Percentiles rank a stretch among this genome's conserved stretches.
Conservation (phyloP, 2,797 vertebrate genomes). For the Kryptolebias ocellatus region DNA sequence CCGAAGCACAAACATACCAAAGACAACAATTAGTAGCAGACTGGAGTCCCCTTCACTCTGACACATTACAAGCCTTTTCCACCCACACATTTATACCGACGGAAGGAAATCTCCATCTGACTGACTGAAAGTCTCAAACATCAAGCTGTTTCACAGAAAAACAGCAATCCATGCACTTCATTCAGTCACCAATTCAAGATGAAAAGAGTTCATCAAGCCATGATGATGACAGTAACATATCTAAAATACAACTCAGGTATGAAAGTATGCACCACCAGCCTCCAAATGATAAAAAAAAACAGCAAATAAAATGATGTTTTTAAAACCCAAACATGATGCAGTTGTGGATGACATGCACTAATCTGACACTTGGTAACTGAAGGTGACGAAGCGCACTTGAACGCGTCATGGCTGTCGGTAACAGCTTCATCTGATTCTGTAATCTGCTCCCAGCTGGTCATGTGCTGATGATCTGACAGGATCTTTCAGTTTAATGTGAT, state of each 20-base stretch:
- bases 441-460: background rate
- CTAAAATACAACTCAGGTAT: too few species aligned
- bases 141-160: background rate
- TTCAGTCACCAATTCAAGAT: background rate
- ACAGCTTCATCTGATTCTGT: background rate
- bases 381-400: background rate
- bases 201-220: background rate
- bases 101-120: conserved; percentile 1
- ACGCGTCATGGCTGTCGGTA: background rate
- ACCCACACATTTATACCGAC: conserved; percentile 19
- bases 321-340: background rate
- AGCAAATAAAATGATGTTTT: too few species aligned
- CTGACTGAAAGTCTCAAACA: conserved; percentile 4
- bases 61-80: conserved; percentile 15
- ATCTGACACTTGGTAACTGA: background rate
- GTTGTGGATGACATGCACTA: background rate
- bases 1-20: background rate
- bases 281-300: too few species aligned
- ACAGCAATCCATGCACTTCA: background rate
- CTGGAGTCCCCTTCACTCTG: conserved; percentile 22
- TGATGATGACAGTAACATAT: too few species aligned
- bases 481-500: background rate
- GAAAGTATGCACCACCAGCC: too few species aligned
- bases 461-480: background rate
- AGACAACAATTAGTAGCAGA: background rate